Evolutionary conservation across 2,797 vertebrate genomes (phyloP).

Genomic region (Rhadinocentrus ornatus): DNA sequence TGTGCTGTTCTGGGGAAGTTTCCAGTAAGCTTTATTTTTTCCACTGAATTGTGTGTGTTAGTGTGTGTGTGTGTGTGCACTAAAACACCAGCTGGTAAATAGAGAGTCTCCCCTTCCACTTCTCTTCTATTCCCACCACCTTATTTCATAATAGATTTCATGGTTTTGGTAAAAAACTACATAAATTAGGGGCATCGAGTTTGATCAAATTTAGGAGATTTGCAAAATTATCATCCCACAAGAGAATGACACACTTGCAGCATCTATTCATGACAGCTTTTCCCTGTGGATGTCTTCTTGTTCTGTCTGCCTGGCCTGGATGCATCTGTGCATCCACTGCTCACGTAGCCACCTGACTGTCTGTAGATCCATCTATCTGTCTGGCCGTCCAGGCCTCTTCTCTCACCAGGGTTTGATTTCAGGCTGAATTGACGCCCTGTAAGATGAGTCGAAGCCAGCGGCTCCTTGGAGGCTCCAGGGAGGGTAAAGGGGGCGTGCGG

Average conservation of each 20-base stretch:
- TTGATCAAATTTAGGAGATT: constrained; percentile 26
- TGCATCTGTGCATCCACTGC: constrained; percentile 43
- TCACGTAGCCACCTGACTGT: constrained; percentile 49
- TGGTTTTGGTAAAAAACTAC: constrained; percentile 32
- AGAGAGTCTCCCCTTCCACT: constrained; percentile 51
- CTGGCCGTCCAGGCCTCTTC: constrained; percentile 66
- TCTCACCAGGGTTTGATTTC: constrained; percentile 83
- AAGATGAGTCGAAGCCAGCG: constrained; percentile 81
- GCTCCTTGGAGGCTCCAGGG: constrained; percentile 72
- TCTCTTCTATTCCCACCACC: constrained; percentile 36
- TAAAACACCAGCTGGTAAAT: constrained; percentile 77
- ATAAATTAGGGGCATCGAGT: constrained; percentile 14
- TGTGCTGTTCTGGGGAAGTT: constrained; percentile 49
- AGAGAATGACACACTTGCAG: constrained; percentile 65
- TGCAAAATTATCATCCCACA: constrained; percentile 34
- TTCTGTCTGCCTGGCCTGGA: constrained; percentile 56
- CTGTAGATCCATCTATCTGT: constrained; percentile 62
- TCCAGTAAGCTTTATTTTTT: constrained; percentile 37
- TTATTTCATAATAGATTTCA: constrained; percentile 56
- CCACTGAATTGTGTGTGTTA: constrained; percentile 35
- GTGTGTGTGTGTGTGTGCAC: constrained; percentile 27
- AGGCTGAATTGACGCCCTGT: constrained; percentile 81
- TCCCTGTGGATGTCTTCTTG: constrained; percentile 61
- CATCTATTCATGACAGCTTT: constrained; percentile 45
- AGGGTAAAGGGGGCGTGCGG: constrained; percentile 65